Base-by-base conservation (phyloP, 2,888 invertebrate genomes). In the Clitarchus hookeri region DNA sequence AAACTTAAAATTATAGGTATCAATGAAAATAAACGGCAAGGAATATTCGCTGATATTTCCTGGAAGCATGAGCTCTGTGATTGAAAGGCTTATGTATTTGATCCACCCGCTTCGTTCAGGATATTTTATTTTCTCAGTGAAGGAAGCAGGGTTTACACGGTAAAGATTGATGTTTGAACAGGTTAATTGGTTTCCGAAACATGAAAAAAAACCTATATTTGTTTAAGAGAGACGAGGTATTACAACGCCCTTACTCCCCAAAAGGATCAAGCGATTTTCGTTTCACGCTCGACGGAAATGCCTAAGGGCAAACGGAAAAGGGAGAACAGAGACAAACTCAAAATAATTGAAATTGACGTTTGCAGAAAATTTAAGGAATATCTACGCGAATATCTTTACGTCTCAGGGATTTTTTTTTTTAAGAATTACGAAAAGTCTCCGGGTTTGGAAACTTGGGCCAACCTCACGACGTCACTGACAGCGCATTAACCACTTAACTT, bases 141-240 rank as follows among this genome's bases (percentile, higher is more conserved):
- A 65, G 65, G 0, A 65, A 65, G 65, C n/a, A 65, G 16, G 48
- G 48, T 48, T 65, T 65, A 65, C n/a, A 16, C 16, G 19, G n/a
- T 23, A 65, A n/a, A 65, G 65, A 65, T 23, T 65, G 65, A 65
- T 65, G 65, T 65, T 65, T 65, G 65, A 65, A 65, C 65, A n/a
- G 65, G 8, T n/a, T 65, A 65, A 65, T n/a, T 65, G 65, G 65
- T 65, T 65, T 65, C n/a, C n/a, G 19, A 65, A 65, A 65, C 3
- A n/a, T 65, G 65, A 23, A n/a, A 65, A n/a, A 65, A 65, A 65
- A 23, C n/a, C 19, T 65, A 23, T 65, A 8, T 65, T 65, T 65
- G 65, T 65, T 65, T n/a, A 53, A n/a, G 65, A 23, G 23, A 65
- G n/a, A n/a, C 23, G 65, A 23, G 65, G 16, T 65, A 11, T 65